Evolutionary conservation across 2,888 invertebrate species (phyloP), one percentile per base, ranked within the genome.

Genomic region (Megastigmus dorsalis): DNA sequence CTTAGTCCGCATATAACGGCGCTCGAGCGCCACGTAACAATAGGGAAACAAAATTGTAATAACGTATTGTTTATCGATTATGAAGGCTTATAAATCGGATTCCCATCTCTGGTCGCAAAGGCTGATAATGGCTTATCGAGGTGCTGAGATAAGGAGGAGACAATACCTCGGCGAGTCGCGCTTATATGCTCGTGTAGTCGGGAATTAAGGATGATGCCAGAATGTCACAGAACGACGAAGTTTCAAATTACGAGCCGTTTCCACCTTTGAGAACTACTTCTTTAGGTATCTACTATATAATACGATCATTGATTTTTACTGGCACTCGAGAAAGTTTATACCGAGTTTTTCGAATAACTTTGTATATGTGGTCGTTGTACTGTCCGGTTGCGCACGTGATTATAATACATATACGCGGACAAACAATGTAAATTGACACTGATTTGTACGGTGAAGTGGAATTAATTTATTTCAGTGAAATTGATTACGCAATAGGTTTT

Each of bases 121-220:
- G 1, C n/a, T 48, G 74, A 74, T 74, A 70, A 4, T 36, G 45
- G n/a, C 75, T 75, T 72, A 69, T 75, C 67, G 7, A 48, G 15
- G 23, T n/a, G 5, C 20, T 26, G 10, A 33, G 71, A 75, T 75
- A 75, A 75, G 67, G 55, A 75, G 67, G 55, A 10, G 41, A 55
- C n/a, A 59, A 63, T 41, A 33, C 45, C 52, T 36, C 60, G 28
- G 33, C 0, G 13, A 15, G 18, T 48, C 15, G n/a, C 13, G 13
- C 9, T 28, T 10, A 30, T 9, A n/a, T n/a, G n/a, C n/a, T n/a
- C n/a, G n/a, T n/a, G n/a, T 33, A 73, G 63, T 63, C 15, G 48
- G 15, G 6, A 28, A 45, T 15, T 10, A 26, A 60, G 59, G 43
- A 52, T 41, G 63, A 41, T 52, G 50, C 23, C 48, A 66, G 54